phyloP scores from a whole-genome alignment of 2,888 invertebrate genomes.

The Morinoia aosen region DNA sequence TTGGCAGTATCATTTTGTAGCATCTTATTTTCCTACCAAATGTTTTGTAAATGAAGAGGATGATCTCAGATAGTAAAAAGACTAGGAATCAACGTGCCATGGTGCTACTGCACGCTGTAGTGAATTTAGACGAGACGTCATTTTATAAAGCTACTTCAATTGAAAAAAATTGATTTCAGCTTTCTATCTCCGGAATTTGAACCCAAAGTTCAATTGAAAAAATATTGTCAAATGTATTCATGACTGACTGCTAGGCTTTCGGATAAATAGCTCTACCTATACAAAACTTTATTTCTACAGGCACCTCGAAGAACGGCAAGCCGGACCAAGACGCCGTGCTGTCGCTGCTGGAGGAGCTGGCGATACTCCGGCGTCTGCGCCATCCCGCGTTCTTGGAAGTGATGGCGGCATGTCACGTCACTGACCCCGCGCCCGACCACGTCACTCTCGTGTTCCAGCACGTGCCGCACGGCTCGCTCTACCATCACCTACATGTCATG shows the following conservation, averaged over 20 bases:
- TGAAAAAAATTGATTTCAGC: no score
- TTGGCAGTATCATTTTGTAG: no score
- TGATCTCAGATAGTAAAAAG: no score
- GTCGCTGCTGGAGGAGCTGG: conserved; percentile 63
- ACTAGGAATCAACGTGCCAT: no score
- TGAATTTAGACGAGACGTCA: no score
- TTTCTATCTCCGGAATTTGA: no score
- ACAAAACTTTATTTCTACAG: not conserved
- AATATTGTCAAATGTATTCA: not conserved
- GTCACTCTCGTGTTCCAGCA: conserved; percentile 73
- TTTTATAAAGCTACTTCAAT: no score
- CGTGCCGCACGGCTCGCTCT: conserved; percentile 72
- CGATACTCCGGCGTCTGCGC: conserved; percentile 69
- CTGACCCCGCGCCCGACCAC: conserved; percentile 69
- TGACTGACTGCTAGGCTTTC: not conserved
- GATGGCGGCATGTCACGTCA: conserved; percentile 72
- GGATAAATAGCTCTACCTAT: not conserved
- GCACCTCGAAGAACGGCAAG: conserved; percentile 40
- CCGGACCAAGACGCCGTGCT: conserved; percentile 64
- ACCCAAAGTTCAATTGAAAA: not conserved
- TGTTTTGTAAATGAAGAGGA: no score
- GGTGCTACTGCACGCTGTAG: no score
- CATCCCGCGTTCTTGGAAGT: conserved; percentile 72
- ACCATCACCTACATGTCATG: conserved; percentile 71
- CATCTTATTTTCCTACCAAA: no score